phyloP scores from a whole-genome alignment of 2,113 vertebrate species.

The Halcyon malimbica region DNA sequence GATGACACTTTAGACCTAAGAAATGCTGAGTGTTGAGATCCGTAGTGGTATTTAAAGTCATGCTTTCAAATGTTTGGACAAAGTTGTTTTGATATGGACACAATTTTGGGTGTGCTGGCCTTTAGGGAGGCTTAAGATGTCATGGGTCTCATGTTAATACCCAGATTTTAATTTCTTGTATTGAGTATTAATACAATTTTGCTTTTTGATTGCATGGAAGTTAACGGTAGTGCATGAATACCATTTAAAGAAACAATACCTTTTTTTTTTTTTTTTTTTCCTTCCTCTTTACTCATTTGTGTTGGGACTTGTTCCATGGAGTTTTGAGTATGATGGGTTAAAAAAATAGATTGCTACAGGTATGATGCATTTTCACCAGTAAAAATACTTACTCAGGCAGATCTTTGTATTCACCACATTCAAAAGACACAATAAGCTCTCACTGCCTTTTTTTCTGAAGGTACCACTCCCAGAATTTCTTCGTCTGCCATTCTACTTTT shows the following conservation, averaged over 20 bases:
- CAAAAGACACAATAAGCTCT: neutral
- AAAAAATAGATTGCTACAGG: neutral
- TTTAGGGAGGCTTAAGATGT: neutral
- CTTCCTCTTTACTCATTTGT: neutral
- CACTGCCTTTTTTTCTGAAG: neutral
- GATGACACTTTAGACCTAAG: neutral
- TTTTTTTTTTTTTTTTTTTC: neutral
- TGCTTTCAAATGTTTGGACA: neutral
- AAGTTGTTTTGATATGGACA: accelerated
- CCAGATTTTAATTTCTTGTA: neutral
- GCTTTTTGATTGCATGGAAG: neutral
- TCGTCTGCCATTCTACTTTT: neutral
- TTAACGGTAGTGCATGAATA: neutral
- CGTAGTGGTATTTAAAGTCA: neutral
- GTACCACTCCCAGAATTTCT: neutral
- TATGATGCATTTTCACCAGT: neutral
- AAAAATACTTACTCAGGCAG: neutral
- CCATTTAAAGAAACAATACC: neutral
- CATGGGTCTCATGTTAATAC: neutral
- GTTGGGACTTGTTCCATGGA: neutral
- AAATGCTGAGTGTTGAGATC: neutral
- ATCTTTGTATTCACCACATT: neutral
- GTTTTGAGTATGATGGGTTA: neutral
- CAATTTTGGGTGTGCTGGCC: neutral
- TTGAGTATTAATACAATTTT: neutral